A percentile compares a stretch with the other conserved stretches of the same genome.
Evolutionary conservation across 2,888 invertebrate species (phyloP).

Genomic region (Microplitis deprimator): DNA sequence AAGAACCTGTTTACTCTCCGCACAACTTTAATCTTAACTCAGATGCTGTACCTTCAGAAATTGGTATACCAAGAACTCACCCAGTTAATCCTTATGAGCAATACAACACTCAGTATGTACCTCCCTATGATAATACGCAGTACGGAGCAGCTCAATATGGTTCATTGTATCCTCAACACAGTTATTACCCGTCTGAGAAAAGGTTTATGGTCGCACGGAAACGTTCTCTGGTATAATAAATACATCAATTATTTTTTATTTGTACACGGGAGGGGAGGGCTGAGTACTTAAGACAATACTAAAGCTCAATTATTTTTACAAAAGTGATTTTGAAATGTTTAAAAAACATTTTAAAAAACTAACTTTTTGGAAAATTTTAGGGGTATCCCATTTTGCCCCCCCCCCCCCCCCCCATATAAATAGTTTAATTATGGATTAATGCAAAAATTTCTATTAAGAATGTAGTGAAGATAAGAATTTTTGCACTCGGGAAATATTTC

Average conservation of each 20-base stretch:
- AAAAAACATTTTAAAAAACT: no score
- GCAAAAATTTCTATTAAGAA: no score
- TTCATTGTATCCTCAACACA: slow-evolving; percentile 55
- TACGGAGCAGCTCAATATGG: slow-evolving; percentile 60
- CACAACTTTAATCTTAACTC: slow-evolving; percentile 55
- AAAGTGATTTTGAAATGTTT: no score
- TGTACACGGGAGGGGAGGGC: no score
- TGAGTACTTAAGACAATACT: no score
- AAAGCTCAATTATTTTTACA: no score
- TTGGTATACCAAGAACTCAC: slow-evolving; percentile 59
- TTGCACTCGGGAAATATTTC: no score
- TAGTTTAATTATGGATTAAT: no score
- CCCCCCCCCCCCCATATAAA: no score
- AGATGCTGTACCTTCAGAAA: slow-evolving; percentile 55
- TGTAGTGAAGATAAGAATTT: no score
- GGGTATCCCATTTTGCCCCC: no score
- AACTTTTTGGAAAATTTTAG: no score
- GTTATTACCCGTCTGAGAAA: slow-evolving; percentile 64
- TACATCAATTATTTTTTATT: background rate
- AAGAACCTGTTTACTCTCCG: slow-evolving; percentile 57
- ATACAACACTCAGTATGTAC: slow-evolving; percentile 59
- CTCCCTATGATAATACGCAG: slow-evolving; percentile 51
- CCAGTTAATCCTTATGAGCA: slow-evolving; percentile 62
- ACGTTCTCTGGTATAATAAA: slow-evolving; percentile 61
- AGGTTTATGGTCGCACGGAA: slow-evolving; percentile 67